These are phyloP conservation scores for Dallia pectoralis DNA, from an alignment of 2,797 vertebrate species.

Conservation along the genomic window DNA sequence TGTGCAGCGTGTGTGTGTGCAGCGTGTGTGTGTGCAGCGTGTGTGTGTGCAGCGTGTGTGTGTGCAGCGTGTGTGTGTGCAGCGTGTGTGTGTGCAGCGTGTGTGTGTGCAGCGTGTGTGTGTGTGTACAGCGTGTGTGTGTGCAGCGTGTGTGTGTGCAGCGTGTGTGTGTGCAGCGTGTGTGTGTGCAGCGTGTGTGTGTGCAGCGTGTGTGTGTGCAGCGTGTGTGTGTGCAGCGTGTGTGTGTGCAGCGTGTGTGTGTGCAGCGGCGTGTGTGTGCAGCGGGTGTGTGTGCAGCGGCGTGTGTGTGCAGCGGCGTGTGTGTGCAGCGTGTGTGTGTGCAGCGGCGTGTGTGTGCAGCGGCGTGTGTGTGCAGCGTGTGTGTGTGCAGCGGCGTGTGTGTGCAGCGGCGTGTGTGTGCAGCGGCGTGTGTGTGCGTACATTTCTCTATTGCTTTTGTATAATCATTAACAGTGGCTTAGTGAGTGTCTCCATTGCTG, in stretches of 20 bases:
- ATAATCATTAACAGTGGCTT: no score
- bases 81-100: conserved; percentile 58
- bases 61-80: conserved; percentile 49
- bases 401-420: conserved; percentile 50
- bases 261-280: conserved; percentile 50
- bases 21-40: conserved; percentile 58
- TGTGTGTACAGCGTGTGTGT: conserved; percentile 56
- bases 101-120: conserved; percentile 43
- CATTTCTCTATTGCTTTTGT: no score
- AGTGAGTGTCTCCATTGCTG: conserved; percentile 57
- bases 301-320: no score
- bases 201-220: conserved; percentile 51
- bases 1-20: conserved; percentile 49
- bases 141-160: conserved; percentile 51
- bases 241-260: conserved; percentile 56
- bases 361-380: conserved; percentile 59
- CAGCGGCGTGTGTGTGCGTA: no score
- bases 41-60: conserved; percentile 49
- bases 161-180: conserved; percentile 46
- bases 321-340: conserved; percentile 52
- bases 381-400: conserved; percentile 47
- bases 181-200: conserved; percentile 56
- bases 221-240: conserved; percentile 46
- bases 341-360: no score
- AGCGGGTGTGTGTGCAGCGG: conserved; percentile 46